Percentiles rank a stretch among this genome's conserved stretches.
phyloP scores from a whole-genome alignment of 2,113 vertebrate genomes.

The Montifringilla adamsi region DNA sequence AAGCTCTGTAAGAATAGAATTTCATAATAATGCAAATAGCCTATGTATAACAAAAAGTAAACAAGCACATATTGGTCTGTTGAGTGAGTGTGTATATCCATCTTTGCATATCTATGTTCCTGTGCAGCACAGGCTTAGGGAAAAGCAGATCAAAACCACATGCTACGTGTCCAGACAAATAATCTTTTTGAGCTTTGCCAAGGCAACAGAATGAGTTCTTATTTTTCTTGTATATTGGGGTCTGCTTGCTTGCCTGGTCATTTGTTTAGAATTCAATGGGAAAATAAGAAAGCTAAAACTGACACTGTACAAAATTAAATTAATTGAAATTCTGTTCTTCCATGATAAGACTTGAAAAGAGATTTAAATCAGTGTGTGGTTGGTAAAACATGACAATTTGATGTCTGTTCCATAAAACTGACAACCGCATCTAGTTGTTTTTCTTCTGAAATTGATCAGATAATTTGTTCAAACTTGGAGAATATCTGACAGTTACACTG shows the following conservation, averaged over 20 bases:
- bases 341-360: conserved; percentile 3
- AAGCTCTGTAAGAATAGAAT: background rate
- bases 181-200: background rate
- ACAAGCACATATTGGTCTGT: background rate
- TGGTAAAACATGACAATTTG: background rate
- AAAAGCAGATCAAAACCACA: background rate
- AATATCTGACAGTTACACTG: background rate
- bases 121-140: background rate
- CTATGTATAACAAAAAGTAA: background rate
- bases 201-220: background rate
- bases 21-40: background rate
- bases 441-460: background rate
- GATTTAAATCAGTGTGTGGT: background rate
- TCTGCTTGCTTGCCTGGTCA: background rate
- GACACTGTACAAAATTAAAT: background rate
- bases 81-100: background rate
- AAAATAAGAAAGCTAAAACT: background rate
- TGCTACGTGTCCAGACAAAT: background rate
- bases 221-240: background rate
- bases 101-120: background rate
- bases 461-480: background rate
- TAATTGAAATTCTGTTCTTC: conserved; percentile 9
- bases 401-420: background rate
- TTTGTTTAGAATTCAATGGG: background rate
- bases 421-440: background rate